These are phyloP conservation scores for Crocodylus rhombifer DNA, from an alignment of 2,797 vertebrate genomes.

Conservation along the genomic window DNA sequence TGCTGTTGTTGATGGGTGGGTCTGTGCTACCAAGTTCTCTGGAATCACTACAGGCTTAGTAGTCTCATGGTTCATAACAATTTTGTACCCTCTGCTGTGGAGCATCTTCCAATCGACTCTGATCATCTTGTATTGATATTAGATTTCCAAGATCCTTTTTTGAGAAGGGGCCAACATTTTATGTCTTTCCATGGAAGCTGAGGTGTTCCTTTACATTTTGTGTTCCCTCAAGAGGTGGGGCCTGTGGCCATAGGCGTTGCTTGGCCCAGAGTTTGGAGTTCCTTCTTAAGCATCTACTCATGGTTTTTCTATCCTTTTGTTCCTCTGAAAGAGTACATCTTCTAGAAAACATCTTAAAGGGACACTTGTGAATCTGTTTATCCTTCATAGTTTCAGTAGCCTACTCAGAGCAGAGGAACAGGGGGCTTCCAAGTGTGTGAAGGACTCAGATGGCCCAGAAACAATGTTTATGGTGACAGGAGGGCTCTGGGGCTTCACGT, in stretches of 20 bases:
- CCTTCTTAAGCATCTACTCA: neutral
- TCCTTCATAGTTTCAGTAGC: neutral
- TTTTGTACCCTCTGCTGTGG: neutral
- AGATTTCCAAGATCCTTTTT: neutral
- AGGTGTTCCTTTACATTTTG: neutral
- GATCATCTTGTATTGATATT: neutral
- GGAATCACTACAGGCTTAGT: neutral
- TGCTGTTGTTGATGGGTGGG: neutral
- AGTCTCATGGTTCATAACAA: neutral
- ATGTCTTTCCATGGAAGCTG: neutral
- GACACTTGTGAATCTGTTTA: neutral
- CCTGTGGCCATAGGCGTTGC: neutral
- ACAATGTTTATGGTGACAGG: neutral
- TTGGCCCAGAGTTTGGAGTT: neutral
- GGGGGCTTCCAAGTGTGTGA: neutral
- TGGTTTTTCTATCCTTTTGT: neutral
- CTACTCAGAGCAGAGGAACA: neutral
- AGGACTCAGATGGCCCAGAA: neutral
- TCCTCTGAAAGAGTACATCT: neutral
- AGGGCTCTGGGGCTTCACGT: neutral
- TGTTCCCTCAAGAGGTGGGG: neutral
- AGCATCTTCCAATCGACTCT: neutral
- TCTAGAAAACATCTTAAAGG: neutral
- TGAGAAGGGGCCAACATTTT: neutral
- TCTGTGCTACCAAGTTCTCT: neutral